These are phyloP conservation scores for Callosobruchus maculatus DNA, from an alignment of 2,888 invertebrate genomes.

Conservation along the genomic window DNA sequence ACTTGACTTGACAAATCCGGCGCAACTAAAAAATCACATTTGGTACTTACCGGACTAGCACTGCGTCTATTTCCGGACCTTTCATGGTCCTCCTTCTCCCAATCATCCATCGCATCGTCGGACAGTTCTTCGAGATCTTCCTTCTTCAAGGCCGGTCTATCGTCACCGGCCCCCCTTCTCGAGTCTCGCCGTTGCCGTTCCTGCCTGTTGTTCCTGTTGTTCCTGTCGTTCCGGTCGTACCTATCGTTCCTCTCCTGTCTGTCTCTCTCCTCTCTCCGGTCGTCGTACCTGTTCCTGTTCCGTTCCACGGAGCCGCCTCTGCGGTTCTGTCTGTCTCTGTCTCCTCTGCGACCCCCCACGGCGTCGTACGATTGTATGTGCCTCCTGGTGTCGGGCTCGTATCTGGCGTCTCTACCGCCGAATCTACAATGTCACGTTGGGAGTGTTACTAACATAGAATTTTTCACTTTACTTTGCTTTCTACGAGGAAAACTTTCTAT, in stretches of 20 bases:
- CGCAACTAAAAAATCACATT: no score
- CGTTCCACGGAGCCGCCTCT: neutral
- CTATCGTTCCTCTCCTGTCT: neutral
- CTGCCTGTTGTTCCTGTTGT: neutral
- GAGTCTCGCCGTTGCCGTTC: neutral
- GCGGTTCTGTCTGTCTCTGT: neutral
- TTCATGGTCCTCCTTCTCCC: constrained; percentile 16
- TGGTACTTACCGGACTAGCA: neutral
- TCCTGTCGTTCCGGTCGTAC: neutral
- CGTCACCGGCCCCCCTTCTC: neutral
- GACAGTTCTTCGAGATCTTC: constrained; percentile 30
- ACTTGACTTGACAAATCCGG: no score
- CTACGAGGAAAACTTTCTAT: no score
- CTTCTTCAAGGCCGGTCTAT: constrained; percentile 6
- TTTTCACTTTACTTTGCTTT: no score
- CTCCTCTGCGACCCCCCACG: neutral
- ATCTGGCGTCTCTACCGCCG: neutral
- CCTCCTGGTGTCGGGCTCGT: neutral
- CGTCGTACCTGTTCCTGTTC: neutral
- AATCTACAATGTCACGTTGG: neutral
- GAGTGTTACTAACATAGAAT: neutral
- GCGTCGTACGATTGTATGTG: neutral
- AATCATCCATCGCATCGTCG: constrained; percentile 26
- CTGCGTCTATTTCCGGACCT: neutral
- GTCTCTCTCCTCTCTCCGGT: neutral